These are phyloP conservation scores for Bemisia tabaci DNA, from an alignment of 1,140 invertebrate species.

Conservation along the genomic window DNA sequence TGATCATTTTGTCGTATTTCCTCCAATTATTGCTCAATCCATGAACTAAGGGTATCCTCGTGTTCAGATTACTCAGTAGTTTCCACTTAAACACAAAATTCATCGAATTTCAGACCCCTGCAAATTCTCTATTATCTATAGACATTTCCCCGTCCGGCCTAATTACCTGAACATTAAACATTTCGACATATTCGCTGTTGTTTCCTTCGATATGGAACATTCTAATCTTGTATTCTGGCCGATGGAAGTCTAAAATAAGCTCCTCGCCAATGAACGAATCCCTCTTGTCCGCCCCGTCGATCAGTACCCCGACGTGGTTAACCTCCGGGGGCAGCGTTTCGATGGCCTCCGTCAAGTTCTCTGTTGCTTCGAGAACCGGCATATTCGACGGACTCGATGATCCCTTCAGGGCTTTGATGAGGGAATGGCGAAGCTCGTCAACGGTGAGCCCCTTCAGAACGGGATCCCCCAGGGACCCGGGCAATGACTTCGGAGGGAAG, in stretches of 20 bases:
- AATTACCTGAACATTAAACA: conserved; percentile 35
- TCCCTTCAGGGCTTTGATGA: conserved; percentile 41
- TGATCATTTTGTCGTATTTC: no score
- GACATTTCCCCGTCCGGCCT: no score
- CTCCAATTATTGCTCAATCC: no score
- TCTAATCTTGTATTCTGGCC: no score
- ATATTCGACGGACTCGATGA: conserved; percentile 34
- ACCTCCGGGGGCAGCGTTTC: conserved; percentile 29
- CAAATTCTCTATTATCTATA: no score
- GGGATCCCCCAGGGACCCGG: conserved; percentile 33
- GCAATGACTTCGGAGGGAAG: conserved; percentile 45
- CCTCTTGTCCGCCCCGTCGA: no score
- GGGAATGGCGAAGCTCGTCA: conserved; percentile 36
- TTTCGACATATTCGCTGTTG: conserved; percentile 36
- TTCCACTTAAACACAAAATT: no score
- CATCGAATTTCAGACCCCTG: no score
- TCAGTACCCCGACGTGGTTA: conserved; percentile 40
- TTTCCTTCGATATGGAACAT: no score
- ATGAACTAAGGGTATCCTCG: no score
- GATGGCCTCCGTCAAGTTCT: conserved; percentile 31
- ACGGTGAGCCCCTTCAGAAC: conserved; percentile 23
- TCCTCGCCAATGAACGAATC: background rate
- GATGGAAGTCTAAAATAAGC: conserved; percentile 40
- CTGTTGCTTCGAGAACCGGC: conserved; percentile 42
- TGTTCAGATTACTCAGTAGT: no score